phyloP scores from a whole-genome alignment of 2,113 vertebrate species.

The Hipposideros armiger region DNA sequence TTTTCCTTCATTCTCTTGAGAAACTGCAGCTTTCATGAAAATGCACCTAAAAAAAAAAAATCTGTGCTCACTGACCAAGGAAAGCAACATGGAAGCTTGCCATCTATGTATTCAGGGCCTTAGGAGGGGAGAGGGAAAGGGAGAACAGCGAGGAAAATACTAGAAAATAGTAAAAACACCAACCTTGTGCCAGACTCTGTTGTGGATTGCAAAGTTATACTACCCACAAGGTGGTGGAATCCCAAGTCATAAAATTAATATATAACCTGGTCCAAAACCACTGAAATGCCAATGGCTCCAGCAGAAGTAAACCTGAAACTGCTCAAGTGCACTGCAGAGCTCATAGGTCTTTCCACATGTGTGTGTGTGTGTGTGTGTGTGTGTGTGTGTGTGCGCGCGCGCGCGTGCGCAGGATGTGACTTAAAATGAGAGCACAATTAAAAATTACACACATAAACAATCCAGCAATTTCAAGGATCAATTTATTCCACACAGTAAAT shows the following conservation, averaged over 20 bases:
- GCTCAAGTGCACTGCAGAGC: neutral
- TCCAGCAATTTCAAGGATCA: neutral
- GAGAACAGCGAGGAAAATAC: neutral
- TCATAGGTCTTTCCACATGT: neutral
- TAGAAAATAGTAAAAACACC: neutral
- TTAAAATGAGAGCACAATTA: neutral
- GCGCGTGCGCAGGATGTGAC: neutral
- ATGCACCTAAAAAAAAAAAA: neutral
- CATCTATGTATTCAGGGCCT: neutral
- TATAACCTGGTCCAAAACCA: constrained; percentile 3
- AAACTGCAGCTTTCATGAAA: constrained; percentile 30
- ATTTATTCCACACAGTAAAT: neutral
- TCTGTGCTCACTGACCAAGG: neutral
- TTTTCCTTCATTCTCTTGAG: constrained; percentile 39
- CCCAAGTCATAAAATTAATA: constrained; percentile 20
- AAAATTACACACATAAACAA: neutral
- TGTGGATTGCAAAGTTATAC: neutral
- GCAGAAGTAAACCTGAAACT: constrained; percentile 25
- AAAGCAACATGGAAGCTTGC: neutral
- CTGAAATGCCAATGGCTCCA: neutral
- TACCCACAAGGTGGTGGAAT: constrained; percentile 1
- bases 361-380: no score
- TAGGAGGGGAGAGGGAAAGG: fast-evolving
- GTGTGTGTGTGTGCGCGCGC: no score
- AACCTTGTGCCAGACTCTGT: neutral